A percentile compares a stretch with the other conserved stretches of the same genome.
These are phyloP conservation scores for Telmatherina bonti DNA, from an alignment of 2,797 vertebrate species.

Conservation along the genomic window DNA sequence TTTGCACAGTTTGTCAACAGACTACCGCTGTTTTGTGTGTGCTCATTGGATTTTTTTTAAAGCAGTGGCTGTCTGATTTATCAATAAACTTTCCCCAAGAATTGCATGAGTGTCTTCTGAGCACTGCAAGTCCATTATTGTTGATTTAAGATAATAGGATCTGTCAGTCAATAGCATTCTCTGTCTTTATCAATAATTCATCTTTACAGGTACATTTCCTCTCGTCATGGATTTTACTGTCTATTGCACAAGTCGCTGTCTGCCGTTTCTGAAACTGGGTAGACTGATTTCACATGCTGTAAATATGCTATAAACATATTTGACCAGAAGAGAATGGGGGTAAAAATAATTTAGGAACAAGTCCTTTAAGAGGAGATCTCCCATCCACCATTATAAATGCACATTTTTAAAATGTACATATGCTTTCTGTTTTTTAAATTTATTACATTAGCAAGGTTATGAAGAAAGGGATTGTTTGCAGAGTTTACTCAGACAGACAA, in stretches of 20 bases:
- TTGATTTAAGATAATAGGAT: constrained; percentile 62
- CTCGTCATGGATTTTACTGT: constrained; percentile 51
- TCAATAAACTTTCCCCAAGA: background rate
- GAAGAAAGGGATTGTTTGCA: constrained; percentile 42
- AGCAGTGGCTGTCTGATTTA: constrained; percentile 13
- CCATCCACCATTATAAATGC: background rate
- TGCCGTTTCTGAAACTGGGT: constrained; percentile 30
- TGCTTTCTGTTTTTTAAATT: background rate
- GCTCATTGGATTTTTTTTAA: constrained; percentile 11
- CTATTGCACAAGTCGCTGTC: constrained; percentile 16
- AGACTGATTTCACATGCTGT: constrained; percentile 15
- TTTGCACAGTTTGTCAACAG: constrained; percentile 29
- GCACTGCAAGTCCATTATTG: constrained; percentile 49
- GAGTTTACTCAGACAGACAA: constrained; percentile 60
- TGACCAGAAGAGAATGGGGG: background rate
- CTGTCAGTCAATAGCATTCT: constrained; percentile 64
- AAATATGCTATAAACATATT: constrained; percentile 17
- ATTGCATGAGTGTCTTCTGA: constrained; percentile 15
- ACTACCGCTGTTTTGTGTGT: constrained; percentile 2
- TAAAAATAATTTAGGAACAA: constrained; percentile 20
- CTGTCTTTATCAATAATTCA: constrained; percentile 71
- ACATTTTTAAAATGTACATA: background rate
- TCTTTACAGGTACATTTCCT: constrained; percentile 58
- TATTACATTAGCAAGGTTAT: constrained; percentile 20
- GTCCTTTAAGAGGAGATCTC: constrained; percentile 10